Evolutionary conservation across 2,888 invertebrate genomes (phyloP).

Genomic region (Candidula unifasciata): DNA sequence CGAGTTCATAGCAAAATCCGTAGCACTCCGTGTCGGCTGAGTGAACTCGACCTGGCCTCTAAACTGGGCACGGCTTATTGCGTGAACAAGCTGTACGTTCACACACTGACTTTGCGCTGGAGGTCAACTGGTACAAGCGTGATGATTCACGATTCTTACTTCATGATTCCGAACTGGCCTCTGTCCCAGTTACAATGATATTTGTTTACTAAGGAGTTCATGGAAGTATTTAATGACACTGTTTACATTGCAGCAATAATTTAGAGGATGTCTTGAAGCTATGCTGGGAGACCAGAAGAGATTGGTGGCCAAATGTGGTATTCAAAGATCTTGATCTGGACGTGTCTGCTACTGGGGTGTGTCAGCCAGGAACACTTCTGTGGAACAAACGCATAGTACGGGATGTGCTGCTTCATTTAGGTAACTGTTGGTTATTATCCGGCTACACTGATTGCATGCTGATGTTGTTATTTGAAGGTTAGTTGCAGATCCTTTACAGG

Average conservation of each 20-base stretch:
- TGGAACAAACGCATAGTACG: conserved; percentile 1
- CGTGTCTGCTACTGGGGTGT: background rate
- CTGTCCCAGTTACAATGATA: too few relatives aligned
- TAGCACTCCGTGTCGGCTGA: too few relatives aligned
- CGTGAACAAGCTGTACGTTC: too few relatives aligned
- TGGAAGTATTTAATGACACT: background rate
- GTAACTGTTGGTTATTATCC: background rate
- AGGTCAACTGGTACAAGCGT: too few relatives aligned
- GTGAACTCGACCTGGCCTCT: too few relatives aligned
- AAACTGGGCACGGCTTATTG: too few relatives aligned
- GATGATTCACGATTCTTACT: too few relatives aligned
- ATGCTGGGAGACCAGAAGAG: conserved; percentile 34
- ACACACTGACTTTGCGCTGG: too few relatives aligned
- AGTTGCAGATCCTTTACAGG: background rate
- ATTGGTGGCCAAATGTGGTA: conserved; percentile 39
- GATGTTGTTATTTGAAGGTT: background rate
- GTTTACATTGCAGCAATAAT: background rate
- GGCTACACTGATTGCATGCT: too few relatives aligned
- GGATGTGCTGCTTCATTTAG: background rate
- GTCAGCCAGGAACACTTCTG: background rate
- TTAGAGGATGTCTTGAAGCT: background rate
- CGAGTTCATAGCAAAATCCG: too few relatives aligned
- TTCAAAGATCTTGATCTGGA: background rate
- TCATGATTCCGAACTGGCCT: too few relatives aligned
- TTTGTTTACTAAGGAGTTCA: background rate